Evolutionary conservation across 2,888 invertebrate genomes (phyloP), one percentile per base, ranked within the genome.

Genomic region (Caenorhabditis parvicauda): DNA sequence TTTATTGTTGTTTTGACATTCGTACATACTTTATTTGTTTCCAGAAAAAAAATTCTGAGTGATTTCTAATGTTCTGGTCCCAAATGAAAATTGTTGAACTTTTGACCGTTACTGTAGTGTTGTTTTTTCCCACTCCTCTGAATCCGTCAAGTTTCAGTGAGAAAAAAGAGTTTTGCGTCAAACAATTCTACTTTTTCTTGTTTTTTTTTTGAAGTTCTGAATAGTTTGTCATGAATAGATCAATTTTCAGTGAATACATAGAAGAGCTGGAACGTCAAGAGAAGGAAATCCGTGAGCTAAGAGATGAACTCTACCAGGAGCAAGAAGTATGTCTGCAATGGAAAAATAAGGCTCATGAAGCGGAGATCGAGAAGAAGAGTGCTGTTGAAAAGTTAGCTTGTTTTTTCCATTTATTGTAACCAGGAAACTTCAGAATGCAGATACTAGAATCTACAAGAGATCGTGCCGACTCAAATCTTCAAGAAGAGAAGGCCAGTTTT

Each of bases 261-360:
- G 54, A 55, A 17, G 62, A 64, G 21, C 19, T 54, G 41, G 29
- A 52, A 14, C 35, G 43, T 9, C 49, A 64, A 24, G 46, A 59
- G 38, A 59, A 49, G 27, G 61, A 67, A 17, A 52, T 64, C n/a
- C 48, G 60, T 32, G 42, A 41, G 19, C 19, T 61, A 12, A 52
- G 57, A 42, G 64, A 68, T 21, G 59, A 64, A 21, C 29, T 59
- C 32, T 61, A 68, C 44, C 46, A 59, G 14, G 39, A 53, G 14
- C 57, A 64, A 45, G 67, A 68, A 32, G 57, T 58, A n/a, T 19
- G 22, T 27, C 25, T 38, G 17, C 50, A 56, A 7, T 67, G 67
- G 67, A 60, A 61, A 24, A 39, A 42, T 19, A 41, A 53, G 38
- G 57, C 59, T 28, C 54, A 56, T 17, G 42, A 54, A 17, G 53